A percentile compares a stretch with the other conserved stretches of the same genome.
These are phyloP conservation scores for Nanorana parkeri DNA, from an alignment of 2,113 vertebrate genomes.

Conservation along the genomic window DNA sequence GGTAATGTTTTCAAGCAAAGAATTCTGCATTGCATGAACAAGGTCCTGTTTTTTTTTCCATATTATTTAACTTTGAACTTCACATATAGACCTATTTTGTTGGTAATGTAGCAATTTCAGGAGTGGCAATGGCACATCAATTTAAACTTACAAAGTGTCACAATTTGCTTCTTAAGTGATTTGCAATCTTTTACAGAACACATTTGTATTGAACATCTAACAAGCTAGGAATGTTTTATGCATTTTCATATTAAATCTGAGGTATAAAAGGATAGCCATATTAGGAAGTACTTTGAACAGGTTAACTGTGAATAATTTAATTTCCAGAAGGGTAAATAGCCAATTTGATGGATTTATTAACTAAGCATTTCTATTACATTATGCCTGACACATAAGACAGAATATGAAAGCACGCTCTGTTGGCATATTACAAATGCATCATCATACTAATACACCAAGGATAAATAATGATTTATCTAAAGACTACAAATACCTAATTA, in stretches of 20 bases:
- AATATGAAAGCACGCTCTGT: background rate
- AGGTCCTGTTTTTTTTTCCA: background rate
- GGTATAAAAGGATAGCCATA: constrained; percentile 27
- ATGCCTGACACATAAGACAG: constrained; percentile 17
- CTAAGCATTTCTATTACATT: constrained; percentile 9
- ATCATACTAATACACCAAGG: background rate
- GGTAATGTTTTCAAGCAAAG: background rate
- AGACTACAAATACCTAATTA: too few relatives aligned
- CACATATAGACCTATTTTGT: background rate
- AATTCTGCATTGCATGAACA: background rate
- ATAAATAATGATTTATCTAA: background rate
- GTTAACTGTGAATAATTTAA: constrained; percentile 44
- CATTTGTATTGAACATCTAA: constrained; percentile 17
- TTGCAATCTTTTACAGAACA: constrained; percentile 37
- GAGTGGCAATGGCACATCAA: constrained; percentile 11
- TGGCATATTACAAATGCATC: background rate
- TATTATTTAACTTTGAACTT: background rate
- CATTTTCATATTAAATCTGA: constrained; percentile 30
- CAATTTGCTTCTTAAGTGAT: constrained; percentile 43
- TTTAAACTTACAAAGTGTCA: constrained; percentile 34
- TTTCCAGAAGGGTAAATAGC: constrained; percentile 37
- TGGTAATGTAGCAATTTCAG: constrained; percentile 16
- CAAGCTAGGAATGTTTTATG: constrained; percentile 35
- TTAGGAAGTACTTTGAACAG: constrained; percentile 43
- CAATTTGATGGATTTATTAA: constrained; percentile 14